Evolutionary conservation across 2,113 vertebrate genomes (phyloP).

Genomic region (Solenodon paradoxus): DNA sequence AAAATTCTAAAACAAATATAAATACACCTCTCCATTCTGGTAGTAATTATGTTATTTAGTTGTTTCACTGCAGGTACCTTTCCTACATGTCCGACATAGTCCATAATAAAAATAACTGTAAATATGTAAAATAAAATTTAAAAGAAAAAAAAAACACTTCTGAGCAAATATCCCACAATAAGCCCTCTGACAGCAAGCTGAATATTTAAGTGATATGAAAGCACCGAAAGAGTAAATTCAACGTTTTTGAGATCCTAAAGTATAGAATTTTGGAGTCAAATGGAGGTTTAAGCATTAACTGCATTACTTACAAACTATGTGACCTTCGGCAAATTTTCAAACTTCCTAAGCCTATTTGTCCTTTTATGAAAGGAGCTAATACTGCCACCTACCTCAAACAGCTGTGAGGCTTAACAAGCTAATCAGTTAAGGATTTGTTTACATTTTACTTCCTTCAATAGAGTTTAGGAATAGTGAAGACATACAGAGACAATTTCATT

Average conservation of each 20-base stretch:
- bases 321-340: not conserved
- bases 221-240: not conserved
- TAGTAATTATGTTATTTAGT: not conserved
- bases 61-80: not conserved
- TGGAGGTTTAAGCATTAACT: not conserved
- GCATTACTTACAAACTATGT: not conserved
- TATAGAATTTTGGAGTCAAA: not conserved
- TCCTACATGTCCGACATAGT: not conserved
- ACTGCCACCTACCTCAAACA: not conserved
- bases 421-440: not conserved
- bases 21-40: not conserved
- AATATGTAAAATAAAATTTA: conserved; percentile 11
- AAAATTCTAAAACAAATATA: not conserved
- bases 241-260: not conserved
- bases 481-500: not conserved
- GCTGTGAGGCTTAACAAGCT: not conserved
- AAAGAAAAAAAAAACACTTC: conserved; percentile 19
- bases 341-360: not conserved
- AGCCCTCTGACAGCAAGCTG: not conserved
- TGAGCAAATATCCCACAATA: not conserved
- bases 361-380: not conserved
- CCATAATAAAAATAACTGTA: not conserved
- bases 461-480: not conserved
- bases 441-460: not conserved
- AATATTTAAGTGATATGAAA: conserved; percentile 4